Base-by-base conservation (phyloP, 2,113 vertebrate species). In the Zapornia atra region DNA sequence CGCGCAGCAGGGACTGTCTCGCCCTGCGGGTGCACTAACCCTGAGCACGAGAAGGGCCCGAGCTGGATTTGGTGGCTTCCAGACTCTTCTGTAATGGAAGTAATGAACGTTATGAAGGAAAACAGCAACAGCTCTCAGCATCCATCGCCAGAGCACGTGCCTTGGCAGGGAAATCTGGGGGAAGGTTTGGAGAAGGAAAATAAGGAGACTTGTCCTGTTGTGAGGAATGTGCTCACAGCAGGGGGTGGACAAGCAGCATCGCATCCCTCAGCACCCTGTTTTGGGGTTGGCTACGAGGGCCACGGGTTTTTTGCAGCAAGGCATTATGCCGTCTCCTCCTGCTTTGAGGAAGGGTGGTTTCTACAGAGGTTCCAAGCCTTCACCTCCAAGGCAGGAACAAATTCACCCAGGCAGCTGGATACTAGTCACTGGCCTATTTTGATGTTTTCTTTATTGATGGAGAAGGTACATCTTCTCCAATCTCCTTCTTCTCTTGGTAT, bases 11-110 rank as follows among this genome's bases (percentile, higher is more conserved):
- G 36, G 71, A 54, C 48, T 7, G 36, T 53, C 65, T 94, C 15
- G 8, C 66, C 36, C 61, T 48, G 38, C 1, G 54, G 38, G 38
- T 34, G 20, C 34, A 11, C 61, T 22, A 84, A 82, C 63, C 69
- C 61, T 4, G 3, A 63, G 40, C 4, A 1, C 9, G 25, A 36
- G 44, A 78, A 92, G 53, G 73, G 66, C 53, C 31, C 2, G 1
- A 79, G 63, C 42, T 71, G 82, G 56, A 63, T 79, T 75, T 75
- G 76, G 56, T 90, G 61, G 34, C 57, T 95, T 95, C 65, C 82
- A 79, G 53, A 44, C 48, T 79, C 72, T 88, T 92, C 95, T 69
- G 88, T 91, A 92, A 94, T 84, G 92, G 80, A 93, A 94, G 90
- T 11, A 94, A 91, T 91, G 90, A 96, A 46, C 13, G 4, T 15